Conservation (phyloP, 30 jellyfish, hydroid and myxozoan genomes). For the Rhopilema esculentum region DNA sequence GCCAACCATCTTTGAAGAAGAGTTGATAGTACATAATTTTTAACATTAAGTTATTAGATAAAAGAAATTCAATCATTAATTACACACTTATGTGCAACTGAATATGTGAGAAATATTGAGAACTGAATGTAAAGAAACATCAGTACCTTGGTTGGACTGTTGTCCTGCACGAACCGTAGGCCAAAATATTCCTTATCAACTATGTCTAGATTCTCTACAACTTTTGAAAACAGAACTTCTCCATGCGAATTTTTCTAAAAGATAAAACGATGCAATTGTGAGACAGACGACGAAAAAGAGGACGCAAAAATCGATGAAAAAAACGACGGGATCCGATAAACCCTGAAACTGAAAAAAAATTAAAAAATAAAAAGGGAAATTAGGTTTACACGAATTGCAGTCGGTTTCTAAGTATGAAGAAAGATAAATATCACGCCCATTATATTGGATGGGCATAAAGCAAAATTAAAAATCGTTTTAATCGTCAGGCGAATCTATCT, state of each 20-base stretch:
- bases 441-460: no score
- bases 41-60: no score
- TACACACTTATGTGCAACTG: neutral
- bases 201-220: constrained; percentile 57
- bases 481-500: no score
- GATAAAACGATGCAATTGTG: neutral
- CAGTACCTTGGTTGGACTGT: constrained; percentile 32
- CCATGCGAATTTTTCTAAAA: constrained; percentile 81
- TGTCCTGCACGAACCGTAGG: constrained; percentile 46
- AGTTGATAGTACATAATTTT: no score
- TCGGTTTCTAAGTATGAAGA: no score
- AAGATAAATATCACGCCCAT: no score
- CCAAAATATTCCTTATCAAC: constrained; percentile 89
- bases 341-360: neutral
- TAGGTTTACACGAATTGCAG: no score
- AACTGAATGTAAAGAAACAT: no score
- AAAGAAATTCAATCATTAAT: no score
- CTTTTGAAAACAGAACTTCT: constrained; percentile 74
- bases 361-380: no score
- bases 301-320: neutral
- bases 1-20: no score
- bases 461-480: no score
- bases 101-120: neutral
- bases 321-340: neutral
- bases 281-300: neutral